Base-by-base conservation (phyloP, 2,797 vertebrate genomes). In the Crenichthys baileyi region DNA sequence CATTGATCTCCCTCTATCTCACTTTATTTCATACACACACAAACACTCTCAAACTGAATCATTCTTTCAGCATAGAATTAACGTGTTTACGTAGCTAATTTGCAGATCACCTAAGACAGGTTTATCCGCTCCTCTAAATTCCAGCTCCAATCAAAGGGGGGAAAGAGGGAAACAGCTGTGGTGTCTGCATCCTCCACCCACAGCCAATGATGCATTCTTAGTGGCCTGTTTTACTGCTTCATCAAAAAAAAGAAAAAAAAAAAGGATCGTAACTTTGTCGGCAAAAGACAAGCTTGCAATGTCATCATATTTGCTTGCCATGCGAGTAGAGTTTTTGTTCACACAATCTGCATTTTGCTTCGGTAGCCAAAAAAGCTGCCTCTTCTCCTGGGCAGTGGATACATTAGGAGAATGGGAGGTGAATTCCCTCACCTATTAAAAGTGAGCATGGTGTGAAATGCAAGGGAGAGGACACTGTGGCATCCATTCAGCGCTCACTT, bases 221-320 rank as follows among this genome's bases (percentile, higher is more conserved):
- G 63, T 81, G 72, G 75, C 83, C 89, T 83, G 79, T 93, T 94
- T 94, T 90, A 92, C 91, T 72, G 86, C 85, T 94, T 95, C 91
- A 94, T 94, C 93, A 92, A 89, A 93, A 92, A 91, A 88, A 86
- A 76, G 90, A 88, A 93, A 91, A 90, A 88, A 86, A 79, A 88
- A 73, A 2, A 86, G 84, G 79, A 93, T 93, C 85, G 91, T 84
- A 94, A 93, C 92, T 93, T 94, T 94, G 91, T 94, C 75, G 86
- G 92, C 91, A 90, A 91, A 93, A 94, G 92, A 93, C 88, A 89
- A 93, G 92, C 88, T 91, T 94, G 94, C 93, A 86, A 63, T 87
- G 90, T 94, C 94, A 95, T 95, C 94, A 95, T 87, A 94, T 95
- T 95, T 94, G 89, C 86, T 39, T 91, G 91, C 92, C 92, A 94